phyloP scores from a whole-genome alignment of 2,888 invertebrate species.

The Lordiphosa fenestrarum region DNA sequence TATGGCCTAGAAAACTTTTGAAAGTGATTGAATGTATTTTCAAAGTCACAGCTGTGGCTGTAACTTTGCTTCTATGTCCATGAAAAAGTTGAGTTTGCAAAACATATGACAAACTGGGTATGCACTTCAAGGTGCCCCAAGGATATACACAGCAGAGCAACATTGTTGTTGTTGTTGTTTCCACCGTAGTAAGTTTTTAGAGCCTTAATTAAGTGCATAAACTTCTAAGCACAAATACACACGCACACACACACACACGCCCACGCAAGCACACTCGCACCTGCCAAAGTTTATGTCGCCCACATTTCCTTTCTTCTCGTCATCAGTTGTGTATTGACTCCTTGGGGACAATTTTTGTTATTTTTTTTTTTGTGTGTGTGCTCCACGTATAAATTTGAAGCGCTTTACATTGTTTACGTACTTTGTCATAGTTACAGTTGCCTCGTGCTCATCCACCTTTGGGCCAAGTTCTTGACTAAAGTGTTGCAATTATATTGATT shows the following conservation, averaged over 20 bases:
- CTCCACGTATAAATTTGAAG: slow-evolving; percentile 59
- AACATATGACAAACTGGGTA: slow-evolving; percentile 41
- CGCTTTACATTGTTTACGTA: slow-evolving; percentile 67
- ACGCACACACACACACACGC: slow-evolving; percentile 4
- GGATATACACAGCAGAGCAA: slow-evolving; percentile 23
- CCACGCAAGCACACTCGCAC: background rate
- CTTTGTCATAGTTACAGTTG: slow-evolving; percentile 53
- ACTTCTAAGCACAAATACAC: slow-evolving; percentile 45
- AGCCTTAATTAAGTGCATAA: slow-evolving; percentile 69
- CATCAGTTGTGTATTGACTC: slow-evolving; percentile 40
- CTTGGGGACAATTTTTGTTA: slow-evolving; percentile 46
- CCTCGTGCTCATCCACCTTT: slow-evolving; percentile 16
- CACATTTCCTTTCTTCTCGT: slow-evolving; percentile 27
- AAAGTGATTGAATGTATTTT: slow-evolving; percentile 61
- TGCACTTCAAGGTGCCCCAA: slow-evolving; percentile 23
- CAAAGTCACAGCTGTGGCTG: slow-evolving; percentile 56
- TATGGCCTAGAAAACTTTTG: slow-evolving; percentile 16
- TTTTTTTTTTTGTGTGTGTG: slow-evolving; percentile 13
- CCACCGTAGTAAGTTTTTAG: slow-evolving; percentile 46
- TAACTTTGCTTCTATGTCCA: slow-evolving; percentile 29
- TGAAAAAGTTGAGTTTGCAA: slow-evolving; percentile 26
- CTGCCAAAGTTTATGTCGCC: slow-evolving; percentile 20
- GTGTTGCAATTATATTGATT: slow-evolving; percentile 65
- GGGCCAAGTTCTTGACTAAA: slow-evolving; percentile 45
- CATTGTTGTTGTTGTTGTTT: slow-evolving; percentile 24